phyloP scores from a whole-genome alignment of 2,888 invertebrate species.

The Cataglyphis albicans region DNA sequence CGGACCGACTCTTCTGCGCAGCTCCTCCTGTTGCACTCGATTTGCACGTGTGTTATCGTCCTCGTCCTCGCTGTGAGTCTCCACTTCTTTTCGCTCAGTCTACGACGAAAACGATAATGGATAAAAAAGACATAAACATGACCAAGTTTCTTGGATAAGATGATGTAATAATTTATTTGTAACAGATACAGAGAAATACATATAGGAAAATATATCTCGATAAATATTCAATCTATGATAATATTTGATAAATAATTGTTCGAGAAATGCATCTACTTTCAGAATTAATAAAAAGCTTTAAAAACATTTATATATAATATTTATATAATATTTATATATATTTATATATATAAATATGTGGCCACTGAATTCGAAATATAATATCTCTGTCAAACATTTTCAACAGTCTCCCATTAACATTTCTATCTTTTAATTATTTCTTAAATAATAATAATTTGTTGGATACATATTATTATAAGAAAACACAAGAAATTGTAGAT shows the following conservation, averaged over 20 bases:
- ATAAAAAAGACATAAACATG: neutral
- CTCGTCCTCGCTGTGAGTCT: conserved; percentile 85
- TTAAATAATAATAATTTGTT: neutral
- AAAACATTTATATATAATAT: no score
- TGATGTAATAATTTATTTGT: neutral
- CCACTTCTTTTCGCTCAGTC: conserved; percentile 84
- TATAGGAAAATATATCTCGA: no score
- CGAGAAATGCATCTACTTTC: no score
- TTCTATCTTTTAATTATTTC: neutral
- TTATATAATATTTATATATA: neutral
- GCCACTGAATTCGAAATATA: neutral
- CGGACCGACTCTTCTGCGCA: conserved; percentile 82
- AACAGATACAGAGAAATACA: no score
- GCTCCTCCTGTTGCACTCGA: conserved; percentile 83
- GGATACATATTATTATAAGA: neutral
- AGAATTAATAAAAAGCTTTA: no score
- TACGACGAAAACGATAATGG: conserved; percentile 6
- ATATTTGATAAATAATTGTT: no score
- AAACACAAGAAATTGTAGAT: neutral
- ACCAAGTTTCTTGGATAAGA: neutral
- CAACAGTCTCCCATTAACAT: neutral
- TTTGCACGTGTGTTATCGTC: conserved; percentile 83
- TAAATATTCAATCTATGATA: no score
- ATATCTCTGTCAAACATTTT: neutral
- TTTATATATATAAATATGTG: neutral